Conservation (phyloP, 1,140 invertebrate genomes). For the Brachionus paranguensis region DNA sequence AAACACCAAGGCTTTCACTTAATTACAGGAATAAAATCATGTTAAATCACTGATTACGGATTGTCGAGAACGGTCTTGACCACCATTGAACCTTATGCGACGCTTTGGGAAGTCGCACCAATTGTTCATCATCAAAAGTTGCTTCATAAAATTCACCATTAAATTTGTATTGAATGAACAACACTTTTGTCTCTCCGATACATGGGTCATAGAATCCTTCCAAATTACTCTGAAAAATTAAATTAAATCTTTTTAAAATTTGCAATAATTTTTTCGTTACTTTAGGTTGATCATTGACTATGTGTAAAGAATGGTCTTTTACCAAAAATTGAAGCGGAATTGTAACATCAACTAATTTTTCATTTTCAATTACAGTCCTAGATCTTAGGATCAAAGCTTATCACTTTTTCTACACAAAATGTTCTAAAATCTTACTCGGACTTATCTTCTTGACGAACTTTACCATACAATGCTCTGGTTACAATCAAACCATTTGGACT, state of each 20-base stretch:
- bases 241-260: not conserved
- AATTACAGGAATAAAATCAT: not conserved
- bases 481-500: conserved; percentile 75
- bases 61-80: conserved; percentile 20
- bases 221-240: conserved; percentile 71
- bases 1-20: not conserved
- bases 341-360: conserved; percentile 79
- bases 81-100: conserved; percentile 42
- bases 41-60: not conserved
- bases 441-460: conserved; percentile 44
- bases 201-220: conserved; percentile 95
- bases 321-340: conserved; percentile 86
- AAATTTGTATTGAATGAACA: conserved; percentile 80
- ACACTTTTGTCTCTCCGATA: conserved; percentile 80
- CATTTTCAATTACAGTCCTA: conserved; percentile 40
- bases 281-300: conserved; percentile 74
- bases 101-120: conserved; percentile 68
- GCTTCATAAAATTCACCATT: conserved; percentile 70
- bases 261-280: conserved; percentile 56
- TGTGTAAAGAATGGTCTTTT: conserved; percentile 75
- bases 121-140: conserved; percentile 71
- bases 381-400: not conserved
- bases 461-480: conserved; percentile 69
- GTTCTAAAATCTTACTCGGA: not conserved
- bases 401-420: not conserved